Base-by-base conservation (phyloP, 2,888 invertebrate species). In the Branchellion lobata region DNA sequence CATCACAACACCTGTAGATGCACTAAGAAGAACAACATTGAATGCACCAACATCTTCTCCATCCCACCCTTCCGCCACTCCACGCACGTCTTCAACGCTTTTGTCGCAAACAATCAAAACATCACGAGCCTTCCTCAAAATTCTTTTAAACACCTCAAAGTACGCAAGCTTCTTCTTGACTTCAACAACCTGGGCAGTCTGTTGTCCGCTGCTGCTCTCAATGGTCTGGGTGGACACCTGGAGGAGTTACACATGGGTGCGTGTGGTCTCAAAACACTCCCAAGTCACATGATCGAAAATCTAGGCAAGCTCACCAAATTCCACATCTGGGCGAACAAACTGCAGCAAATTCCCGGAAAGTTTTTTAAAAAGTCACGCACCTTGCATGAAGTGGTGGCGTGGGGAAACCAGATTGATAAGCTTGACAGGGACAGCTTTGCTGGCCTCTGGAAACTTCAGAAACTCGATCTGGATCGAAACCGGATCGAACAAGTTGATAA, bases 381-480 rank as follows among this genome's bases (percentile, higher is more conserved):
- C 5, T 71, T 83, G 61, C 36, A 71, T 3, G 83, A 83, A 31
- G 79, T 83, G 29, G 61, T 75, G 31, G 79, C 83, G 11, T 83
- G 83, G 83, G 83, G 83, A 11, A 83, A 83, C 76, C 29, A 61
- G 29, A 80, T 83, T 18, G 34, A 57, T 8, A 24, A 68, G n/a
- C 57, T 83, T 8, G 79, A 83, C 40, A 79, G 65, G 3, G 68
- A 81, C 31, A 81, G 80, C 61, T 83, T 83, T 69, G 79, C 79
- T 21, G 82, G 83, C 3, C 79, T 83, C 21, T 80, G 80, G 74
- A 75, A 78, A 21, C 80, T 83, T 33, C 73, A 73, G 8, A 69
- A 80, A 24, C 78, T 83, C n/a, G 83, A 83, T 68, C 68, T 83
- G 21, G 83, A 83, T 68, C 53, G 80, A 14, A 83, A 83, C 71